Percentiles rank a stretch among this genome's conserved stretches.
Conservation (phyloP, 2,797 vertebrate species). For the Protonibea diacanthus region DNA sequence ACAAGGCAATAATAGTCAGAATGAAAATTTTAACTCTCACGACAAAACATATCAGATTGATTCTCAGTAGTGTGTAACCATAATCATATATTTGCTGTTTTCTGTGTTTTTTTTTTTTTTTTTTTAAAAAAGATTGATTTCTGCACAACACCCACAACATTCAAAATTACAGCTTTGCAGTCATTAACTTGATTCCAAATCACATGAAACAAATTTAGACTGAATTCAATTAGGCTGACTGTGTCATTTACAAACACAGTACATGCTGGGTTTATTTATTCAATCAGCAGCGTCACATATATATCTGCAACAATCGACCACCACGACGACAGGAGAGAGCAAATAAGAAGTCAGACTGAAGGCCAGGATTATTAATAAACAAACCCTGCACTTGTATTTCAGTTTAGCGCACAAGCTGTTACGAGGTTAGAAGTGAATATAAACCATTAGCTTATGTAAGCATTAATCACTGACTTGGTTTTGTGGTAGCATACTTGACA, state of each 20-base stretch:
- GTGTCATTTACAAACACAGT: conserved; percentile 23
- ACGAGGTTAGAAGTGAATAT: conserved; percentile 19
- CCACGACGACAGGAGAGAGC: conserved; percentile 4
- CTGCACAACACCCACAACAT: neutral
- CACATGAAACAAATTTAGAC: conserved; percentile 13
- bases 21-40: conserved; percentile 40
- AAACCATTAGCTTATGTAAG: conserved; percentile 26
- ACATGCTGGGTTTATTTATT: conserved; percentile 17
- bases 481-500: conserved; percentile 6
- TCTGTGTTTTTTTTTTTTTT: neutral
- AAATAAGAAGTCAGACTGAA: conserved; percentile 18
- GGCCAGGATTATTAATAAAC: conserved; percentile 37
- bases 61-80: conserved; percentile 5
- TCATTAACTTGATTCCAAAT: conserved; percentile 19
- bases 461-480: conserved; percentile 28
- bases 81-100: conserved; percentile 5
- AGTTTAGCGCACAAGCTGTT: conserved; percentile 35
- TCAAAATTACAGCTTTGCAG: conserved; percentile 2
- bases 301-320: conserved; percentile 10
- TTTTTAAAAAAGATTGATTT: conserved; percentile 16
- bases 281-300: conserved; percentile 6
- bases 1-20: conserved; percentile 35
- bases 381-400: conserved; percentile 21
- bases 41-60: conserved; percentile 34
- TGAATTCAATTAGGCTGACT: conserved; percentile 11